Conservation (phyloP, 2,113 vertebrate genomes). For the Carassius carassius region DNA sequence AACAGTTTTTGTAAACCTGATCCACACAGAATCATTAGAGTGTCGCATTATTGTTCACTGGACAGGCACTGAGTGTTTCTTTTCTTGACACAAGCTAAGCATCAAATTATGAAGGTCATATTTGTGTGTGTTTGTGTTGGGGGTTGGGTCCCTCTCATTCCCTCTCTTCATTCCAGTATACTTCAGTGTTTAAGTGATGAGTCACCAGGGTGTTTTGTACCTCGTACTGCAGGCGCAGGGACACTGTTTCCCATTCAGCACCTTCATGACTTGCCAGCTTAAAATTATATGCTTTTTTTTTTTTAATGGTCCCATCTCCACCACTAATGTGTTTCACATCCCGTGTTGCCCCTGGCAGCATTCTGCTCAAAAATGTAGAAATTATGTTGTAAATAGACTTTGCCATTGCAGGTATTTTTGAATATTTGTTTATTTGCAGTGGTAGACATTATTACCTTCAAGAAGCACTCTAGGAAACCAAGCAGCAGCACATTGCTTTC, state of each 20-base stretch:
- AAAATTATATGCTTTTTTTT: constrained; percentile 16
- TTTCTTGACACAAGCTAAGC: neutral
- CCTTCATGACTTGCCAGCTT: neutral
- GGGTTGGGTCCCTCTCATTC: constrained; percentile 7
- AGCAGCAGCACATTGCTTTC: neutral
- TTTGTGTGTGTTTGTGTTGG: neutral
- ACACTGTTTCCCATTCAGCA: constrained; percentile 22
- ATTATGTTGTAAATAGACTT: neutral
- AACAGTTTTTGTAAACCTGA: neutral
- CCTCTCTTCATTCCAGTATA: neutral
- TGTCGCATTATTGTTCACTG: neutral
- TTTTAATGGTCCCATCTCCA: constrained; percentile 38
- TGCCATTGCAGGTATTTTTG: constrained; percentile 17
- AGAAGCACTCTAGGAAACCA: neutral
- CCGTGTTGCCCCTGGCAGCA: constrained; percentile 29
- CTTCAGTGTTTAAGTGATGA: constrained; percentile 15
- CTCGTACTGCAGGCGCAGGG: neutral
- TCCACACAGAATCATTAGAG: neutral
- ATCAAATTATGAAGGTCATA: constrained; percentile 13
- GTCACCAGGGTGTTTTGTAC: constrained; percentile 20
- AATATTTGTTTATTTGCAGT: constrained; percentile 10
- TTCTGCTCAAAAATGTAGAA: constrained; percentile 13
- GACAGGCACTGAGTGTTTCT: neutral
- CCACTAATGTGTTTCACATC: constrained; percentile 25
- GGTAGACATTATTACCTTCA: neutral